Evolutionary conservation across 30 jellyfish, hydroid and myxozoan genomes (phyloP).

Genomic region (Morbakka virulenta): DNA sequence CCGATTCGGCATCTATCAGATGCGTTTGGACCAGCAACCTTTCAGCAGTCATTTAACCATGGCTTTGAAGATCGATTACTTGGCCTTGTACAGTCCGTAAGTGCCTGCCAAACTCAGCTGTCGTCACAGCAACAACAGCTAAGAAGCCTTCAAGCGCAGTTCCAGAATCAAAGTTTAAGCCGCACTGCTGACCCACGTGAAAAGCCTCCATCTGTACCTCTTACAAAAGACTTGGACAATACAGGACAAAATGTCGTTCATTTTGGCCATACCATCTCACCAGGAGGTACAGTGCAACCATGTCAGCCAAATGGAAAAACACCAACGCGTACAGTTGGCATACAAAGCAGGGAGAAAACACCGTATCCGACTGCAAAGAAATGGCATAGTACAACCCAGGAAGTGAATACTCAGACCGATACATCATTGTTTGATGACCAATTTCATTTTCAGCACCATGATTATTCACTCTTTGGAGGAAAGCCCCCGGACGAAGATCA

Average conservation of each 20-base stretch:
- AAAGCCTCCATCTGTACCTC: neutral
- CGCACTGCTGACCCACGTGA: neutral
- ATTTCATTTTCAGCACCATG: slow-evolving; percentile 4
- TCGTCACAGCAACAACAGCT: neutral
- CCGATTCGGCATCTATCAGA: too few relatives aligned
- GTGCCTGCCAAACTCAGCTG: neutral
- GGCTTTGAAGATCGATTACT: neutral
- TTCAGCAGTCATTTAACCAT: too few relatives aligned
- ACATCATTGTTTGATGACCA: slow-evolving; percentile 26
- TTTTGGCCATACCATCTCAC: neutral
- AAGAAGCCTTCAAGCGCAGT: neutral
- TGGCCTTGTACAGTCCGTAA: neutral
- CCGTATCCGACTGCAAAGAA: neutral
- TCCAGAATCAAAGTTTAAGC: neutral
- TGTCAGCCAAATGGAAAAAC: neutral
- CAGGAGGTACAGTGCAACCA: neutral
- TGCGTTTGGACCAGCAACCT: too few relatives aligned
- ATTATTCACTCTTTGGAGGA: slow-evolving; percentile 35
- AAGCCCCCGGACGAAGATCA: neutral
- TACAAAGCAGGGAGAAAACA: neutral
- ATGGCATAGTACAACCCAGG: neutral
- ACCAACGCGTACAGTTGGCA: neutral
- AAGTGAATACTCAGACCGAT: slow-evolving; percentile 30
- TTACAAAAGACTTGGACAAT: neutral
- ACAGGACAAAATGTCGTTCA: neutral